A percentile compares a stretch with the other conserved stretches of the same genome.
Evolutionary conservation across 2,888 invertebrate genomes (phyloP).

Genomic region (Polyommatus iphigenia): DNA sequence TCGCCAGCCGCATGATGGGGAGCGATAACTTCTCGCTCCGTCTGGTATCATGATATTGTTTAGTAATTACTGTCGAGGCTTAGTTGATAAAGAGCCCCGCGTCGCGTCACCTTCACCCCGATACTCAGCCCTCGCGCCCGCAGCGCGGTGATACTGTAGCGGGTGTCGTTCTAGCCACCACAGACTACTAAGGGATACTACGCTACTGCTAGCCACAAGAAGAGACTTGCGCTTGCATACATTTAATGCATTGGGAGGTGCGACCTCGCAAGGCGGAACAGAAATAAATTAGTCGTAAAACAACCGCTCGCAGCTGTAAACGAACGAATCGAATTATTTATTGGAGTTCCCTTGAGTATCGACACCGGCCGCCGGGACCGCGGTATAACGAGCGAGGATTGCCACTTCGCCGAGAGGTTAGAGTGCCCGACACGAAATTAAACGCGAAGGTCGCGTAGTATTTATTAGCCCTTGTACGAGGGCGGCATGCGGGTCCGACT

Average conservation of each 20-base stretch:
- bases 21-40: not conserved
- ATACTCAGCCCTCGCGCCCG: not conserved
- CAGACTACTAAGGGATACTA: too few relatives aligned
- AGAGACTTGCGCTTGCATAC: not conserved
- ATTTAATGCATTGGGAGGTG: not conserved
- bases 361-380: not conserved
- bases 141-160: not conserved
- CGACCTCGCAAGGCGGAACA: not conserved
- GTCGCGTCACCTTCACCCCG: not conserved
- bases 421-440: not conserved
- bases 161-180: not conserved
- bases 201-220: not conserved
- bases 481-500: not conserved
- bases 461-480: not conserved
- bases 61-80: not conserved
- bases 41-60: not conserved
- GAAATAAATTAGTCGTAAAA: not conserved
- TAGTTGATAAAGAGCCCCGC: not conserved
- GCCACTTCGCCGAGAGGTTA: not conserved
- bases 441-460: not conserved
- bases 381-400: not conserved
- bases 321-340: not conserved
- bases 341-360: not conserved
- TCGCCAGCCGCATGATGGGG: not conserved
- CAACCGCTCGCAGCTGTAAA: not conserved